Evolutionary conservation across 1,140 invertebrate genomes (phyloP), one percentile per base, ranked within the genome.

Genomic region (Drosophila lacteicornis): DNA sequence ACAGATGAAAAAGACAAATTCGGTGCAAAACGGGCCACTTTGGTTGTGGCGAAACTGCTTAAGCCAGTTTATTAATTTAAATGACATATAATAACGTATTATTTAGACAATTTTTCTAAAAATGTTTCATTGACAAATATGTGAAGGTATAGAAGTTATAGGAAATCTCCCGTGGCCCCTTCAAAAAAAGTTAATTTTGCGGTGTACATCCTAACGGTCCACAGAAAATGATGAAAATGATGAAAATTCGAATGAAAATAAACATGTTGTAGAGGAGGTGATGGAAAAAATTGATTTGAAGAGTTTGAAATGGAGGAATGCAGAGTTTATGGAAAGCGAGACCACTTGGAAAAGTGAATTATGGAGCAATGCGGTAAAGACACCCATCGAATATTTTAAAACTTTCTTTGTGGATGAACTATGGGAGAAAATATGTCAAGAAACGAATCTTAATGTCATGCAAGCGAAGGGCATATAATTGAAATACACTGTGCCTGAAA

Each of bases 401-500:
- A 49, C 17, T 42, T 27, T 27, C n/a, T 58, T 67, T 46, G 33
- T 33, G 57, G 61, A 75, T 75, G 56, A 75, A 75, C 46, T 73
- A 38, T 65, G 60, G 60, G 38, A 56, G 27, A 73, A 73, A 73
- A 63, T 65, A 73, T 65, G 69, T 59, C 36, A 73, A 2, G 67
- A 69, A 69, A 45, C n/a, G n/a, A 45, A 45, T 45, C 6, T 45
- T 8, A 19, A 45, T 45, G 57, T 40, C 47, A 61, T 70, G 36
- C 49, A 61, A 61, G 46, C 57, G 40, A 70, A 70, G 57, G 57
- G 58, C 19, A 53, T 69, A 60, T 19, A 60, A 69, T 59, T 53
- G 66, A 68, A 60, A 59, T 68, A 50, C 49, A 55, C 50, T 43
- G 61, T 65, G 49, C 15, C 61, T 55, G 61, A 51, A 53, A 25